phyloP scores from a whole-genome alignment of 2,113 vertebrate species.

The Falcunculus frontatus region DNA sequence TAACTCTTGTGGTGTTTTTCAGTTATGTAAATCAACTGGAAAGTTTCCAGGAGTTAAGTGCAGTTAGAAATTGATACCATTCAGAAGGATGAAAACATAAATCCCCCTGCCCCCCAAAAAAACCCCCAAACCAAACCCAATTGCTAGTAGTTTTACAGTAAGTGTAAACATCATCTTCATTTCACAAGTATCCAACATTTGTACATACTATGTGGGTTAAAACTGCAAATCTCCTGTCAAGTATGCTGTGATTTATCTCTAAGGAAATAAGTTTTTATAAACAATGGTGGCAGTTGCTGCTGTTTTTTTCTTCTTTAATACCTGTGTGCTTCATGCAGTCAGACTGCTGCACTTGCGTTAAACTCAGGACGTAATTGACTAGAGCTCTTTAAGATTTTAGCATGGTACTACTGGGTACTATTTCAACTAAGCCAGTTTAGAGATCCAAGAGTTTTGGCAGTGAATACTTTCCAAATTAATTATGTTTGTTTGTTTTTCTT shows the following conservation, averaged over 20 bases:
- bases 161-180: neutral
- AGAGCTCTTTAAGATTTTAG: neutral
- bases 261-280: neutral
- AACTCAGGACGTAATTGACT: neutral
- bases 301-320: neutral
- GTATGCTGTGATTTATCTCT: neutral
- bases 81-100: neutral
- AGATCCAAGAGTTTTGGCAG: neutral
- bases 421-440: neutral
- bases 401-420: neutral
- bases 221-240: neutral
- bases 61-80: neutral
- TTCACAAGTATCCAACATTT: neutral
- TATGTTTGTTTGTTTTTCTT: neutral
- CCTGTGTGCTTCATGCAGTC: neutral
- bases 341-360: neutral
- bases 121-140: accelerated
- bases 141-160: neutral
- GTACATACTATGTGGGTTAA: neutral
- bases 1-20: neutral
- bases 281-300: neutral
- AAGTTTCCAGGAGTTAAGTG: neutral
- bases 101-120: accelerated
- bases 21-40: neutral
- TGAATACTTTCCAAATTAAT: neutral